Evolutionary conservation across 2,113 vertebrate species (phyloP).

Genomic region (Dicrurus megarhynchus): DNA sequence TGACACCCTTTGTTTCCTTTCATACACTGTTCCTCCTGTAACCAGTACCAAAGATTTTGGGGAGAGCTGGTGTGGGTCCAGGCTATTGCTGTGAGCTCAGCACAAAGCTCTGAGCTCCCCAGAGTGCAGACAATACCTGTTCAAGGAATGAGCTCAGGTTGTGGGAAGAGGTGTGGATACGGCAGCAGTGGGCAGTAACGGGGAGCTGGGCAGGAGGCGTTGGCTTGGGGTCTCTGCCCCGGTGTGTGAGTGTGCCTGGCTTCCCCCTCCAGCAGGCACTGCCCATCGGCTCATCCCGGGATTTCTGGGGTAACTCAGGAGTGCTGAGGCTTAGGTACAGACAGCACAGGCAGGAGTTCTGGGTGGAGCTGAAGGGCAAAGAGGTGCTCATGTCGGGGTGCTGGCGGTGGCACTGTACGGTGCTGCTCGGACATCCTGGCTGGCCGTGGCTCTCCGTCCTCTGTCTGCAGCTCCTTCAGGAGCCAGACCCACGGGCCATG

Average conservation of each 20-base stretch:
- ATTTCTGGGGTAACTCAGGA: rapidly evolving
- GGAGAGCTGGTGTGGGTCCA: not conserved
- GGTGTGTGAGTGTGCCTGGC: not conserved
- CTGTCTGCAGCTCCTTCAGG: rapidly evolving
- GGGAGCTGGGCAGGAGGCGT: not conserved
- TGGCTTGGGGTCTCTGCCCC: not conserved
- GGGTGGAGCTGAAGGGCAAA: not conserved
- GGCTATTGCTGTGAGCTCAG: not conserved
- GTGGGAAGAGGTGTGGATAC: rapidly evolving
- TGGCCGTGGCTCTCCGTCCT: rapidly evolving
- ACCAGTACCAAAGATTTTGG: not conserved
- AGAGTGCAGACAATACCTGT: rapidly evolving
- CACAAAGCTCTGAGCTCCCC: not conserved
- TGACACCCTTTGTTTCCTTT: not conserved
- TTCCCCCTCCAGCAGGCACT: not conserved
- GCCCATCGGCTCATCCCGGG: not conserved
- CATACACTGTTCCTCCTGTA: not conserved
- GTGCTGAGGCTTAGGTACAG: not conserved
- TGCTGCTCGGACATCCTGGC: rapidly evolving
- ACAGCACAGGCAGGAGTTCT: rapidly evolving
- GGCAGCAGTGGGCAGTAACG: not conserved
- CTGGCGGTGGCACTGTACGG: rapidly evolving
- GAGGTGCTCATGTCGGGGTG: rapidly evolving
- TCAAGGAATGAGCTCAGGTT: rapidly evolving
- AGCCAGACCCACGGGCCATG: rapidly evolving